phyloP scores from a whole-genome alignment of 23 tunicate species.

The Halocynthia roretzi region DNA sequence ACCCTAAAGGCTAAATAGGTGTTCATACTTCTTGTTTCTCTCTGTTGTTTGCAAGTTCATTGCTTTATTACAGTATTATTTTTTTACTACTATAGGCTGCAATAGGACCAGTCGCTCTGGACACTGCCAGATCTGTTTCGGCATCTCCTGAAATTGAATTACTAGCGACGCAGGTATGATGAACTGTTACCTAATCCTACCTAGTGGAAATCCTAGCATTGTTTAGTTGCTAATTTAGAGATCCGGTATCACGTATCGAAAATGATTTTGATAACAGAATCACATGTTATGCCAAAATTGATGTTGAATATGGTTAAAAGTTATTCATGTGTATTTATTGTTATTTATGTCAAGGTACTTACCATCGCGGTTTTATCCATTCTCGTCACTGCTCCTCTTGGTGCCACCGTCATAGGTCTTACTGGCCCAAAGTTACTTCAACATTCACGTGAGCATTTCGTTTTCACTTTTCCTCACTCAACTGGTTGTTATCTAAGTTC shows the following conservation, averaged over 20 bases:
- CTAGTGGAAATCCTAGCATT: no score
- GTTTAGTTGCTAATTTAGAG: no score
- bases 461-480: no score
- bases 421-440: slow-evolving; percentile 54
- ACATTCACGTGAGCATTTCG: neutral
- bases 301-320: neutral
- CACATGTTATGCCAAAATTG: no score
- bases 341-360: slow-evolving; percentile 27
- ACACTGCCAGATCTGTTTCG: slow-evolving; percentile 30
- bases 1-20: no score
- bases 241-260: no score
- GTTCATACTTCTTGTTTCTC: neutral
- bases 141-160: slow-evolving; percentile 38
- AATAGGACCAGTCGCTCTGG: slow-evolving; percentile 73
- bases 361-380: slow-evolving; percentile 75
- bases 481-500: no score
- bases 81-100: slow-evolving; percentile 52
- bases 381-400: slow-evolving; percentile 68
- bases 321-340: neutral
- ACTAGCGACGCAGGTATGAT: neutral
- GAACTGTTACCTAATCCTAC: neutral
- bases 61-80: neutral
- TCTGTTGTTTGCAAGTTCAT: neutral
- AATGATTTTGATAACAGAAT: no score
- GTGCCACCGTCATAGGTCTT: slow-evolving; percentile 65